Evolutionary conservation across 2,888 invertebrate genomes (phyloP).

Genomic region (Odontocerum albicorne): DNA sequence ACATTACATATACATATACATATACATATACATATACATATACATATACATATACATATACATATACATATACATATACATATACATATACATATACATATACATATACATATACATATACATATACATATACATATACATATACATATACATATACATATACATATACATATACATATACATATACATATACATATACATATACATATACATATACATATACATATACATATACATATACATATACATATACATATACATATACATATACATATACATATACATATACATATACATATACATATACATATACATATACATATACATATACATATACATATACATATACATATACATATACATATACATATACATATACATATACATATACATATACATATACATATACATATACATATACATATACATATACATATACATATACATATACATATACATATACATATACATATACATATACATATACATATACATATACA

Average conservation of each 20-base stretch:
- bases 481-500: background rate
- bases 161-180: background rate
- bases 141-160: background rate
- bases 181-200: background rate
- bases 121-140: background rate
- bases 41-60: background rate
- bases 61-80: background rate
- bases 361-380: background rate
- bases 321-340: background rate
- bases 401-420: background rate
- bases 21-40: background rate
- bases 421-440: background rate
- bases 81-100: background rate
- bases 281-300: background rate
- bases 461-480: background rate
- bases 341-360: background rate
- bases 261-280: background rate
- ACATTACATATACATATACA: background rate
- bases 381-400: background rate
- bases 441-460: background rate
- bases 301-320: background rate
- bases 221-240: background rate
- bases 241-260: background rate
- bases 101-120: background rate
- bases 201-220: background rate